phyloP scores from a whole-genome alignment of 2,113 vertebrate species.

The Hepsetus odoe region DNA sequence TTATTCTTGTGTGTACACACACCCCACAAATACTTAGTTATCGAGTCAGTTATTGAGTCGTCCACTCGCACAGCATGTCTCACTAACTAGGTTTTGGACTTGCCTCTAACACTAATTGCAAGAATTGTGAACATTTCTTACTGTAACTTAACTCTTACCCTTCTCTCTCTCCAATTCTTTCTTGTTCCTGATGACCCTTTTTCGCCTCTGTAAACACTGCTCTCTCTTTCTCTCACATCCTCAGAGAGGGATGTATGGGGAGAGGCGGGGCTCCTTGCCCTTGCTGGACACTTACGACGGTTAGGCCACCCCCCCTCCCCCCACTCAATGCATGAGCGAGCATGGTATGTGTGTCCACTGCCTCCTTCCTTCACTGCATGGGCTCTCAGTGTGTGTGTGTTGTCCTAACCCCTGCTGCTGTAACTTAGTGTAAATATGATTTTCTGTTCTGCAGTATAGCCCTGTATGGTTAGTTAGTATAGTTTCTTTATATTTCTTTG shows the following conservation, averaged over 20 bases:
- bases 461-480: slow-evolving; percentile 10
- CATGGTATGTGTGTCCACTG: slow-evolving; percentile 77
- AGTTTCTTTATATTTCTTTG: slow-evolving; percentile 17
- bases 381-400: slow-evolving; percentile 53
- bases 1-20: slow-evolving; percentile 45
- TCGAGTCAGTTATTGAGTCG: too few relatives aligned
- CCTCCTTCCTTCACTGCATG: slow-evolving; percentile 64
- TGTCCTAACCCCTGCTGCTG: slow-evolving; percentile 27
- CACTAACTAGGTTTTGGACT: background rate
- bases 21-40: slow-evolving; percentile 41
- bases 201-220: slow-evolving; percentile 9
- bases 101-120: slow-evolving; percentile 5
- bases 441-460: slow-evolving; percentile 19
- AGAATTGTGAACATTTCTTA: background rate
- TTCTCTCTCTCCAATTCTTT: background rate
- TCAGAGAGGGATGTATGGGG: slow-evolving; percentile 78
- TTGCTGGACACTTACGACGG: slow-evolving; percentile 81
- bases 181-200: slow-evolving; percentile 30
- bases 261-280: slow-evolving; percentile 76
- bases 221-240: background rate
- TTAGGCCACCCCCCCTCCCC: slow-evolving; percentile 75
- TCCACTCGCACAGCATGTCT: background rate
- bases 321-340: slow-evolving; percentile 78
- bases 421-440: slow-evolving; percentile 6
- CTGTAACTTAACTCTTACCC: slow-evolving; percentile 27